Evolutionary conservation across 2,888 invertebrate species (phyloP).

Genomic region (Meganola albula): DNA sequence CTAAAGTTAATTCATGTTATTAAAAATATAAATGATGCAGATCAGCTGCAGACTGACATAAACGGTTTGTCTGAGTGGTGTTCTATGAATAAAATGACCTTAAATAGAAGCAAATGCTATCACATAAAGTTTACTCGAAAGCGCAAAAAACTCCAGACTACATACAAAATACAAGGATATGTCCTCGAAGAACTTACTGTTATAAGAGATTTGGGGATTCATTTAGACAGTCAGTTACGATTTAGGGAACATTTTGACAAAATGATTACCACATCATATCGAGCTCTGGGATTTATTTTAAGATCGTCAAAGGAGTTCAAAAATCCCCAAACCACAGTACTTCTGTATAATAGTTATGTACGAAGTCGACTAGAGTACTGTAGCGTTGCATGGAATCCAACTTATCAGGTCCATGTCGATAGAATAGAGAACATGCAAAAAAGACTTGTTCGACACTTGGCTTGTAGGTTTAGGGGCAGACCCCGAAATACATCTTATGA

Average conservation of each 20-base stretch:
- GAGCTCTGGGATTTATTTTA: conserved; percentile 1
- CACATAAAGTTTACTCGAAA: conserved; percentile 4
- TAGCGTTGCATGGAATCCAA: conserved; percentile 2
- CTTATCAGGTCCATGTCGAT: background rate
- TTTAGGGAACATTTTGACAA: conserved; percentile 2
- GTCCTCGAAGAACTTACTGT: background rate
- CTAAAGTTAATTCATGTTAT: background rate
- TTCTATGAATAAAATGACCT: background rate
- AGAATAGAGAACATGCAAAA: background rate
- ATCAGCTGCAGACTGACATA: background rate
- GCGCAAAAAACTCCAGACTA: background rate
- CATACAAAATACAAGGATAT: conserved; percentile 2
- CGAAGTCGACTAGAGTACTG: conserved; percentile 3
- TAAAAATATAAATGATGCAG: too few species aligned
- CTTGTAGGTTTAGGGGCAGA: background rate
- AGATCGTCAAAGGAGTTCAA: conserved; percentile 1
- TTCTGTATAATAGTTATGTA: conserved; percentile 2
- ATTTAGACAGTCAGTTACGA: conserved; percentile 1
- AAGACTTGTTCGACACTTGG: background rate
- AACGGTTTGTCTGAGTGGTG: conserved; percentile 2
- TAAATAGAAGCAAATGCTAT: background rate
- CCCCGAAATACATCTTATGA: background rate
- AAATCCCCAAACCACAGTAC: background rate
- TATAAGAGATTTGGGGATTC: conserved; percentile 2
- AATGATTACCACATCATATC: background rate